Percentiles rank a stretch among this genome's conserved stretches.
These are phyloP conservation scores for Drosophila watanabei DNA, from an alignment of 1,140 invertebrate genomes.

Conservation along the genomic window DNA sequence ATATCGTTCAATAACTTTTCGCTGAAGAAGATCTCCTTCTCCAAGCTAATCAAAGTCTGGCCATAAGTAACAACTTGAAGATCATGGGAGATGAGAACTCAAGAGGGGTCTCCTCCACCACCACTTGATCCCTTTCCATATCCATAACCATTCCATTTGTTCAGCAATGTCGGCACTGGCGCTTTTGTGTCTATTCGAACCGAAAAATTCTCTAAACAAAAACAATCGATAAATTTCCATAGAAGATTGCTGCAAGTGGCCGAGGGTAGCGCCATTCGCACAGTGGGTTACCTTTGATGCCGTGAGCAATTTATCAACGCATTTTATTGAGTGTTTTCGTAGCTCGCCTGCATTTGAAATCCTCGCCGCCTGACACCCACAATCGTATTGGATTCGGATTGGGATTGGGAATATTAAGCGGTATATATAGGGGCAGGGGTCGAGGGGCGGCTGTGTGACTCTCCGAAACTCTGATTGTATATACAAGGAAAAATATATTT, in stretches of 20 bases:
- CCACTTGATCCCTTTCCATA: not conserved
- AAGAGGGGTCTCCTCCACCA: not conserved
- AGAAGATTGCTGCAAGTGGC: conserved; percentile 82
- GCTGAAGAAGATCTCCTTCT: not conserved
- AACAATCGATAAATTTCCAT: conserved; percentile 81
- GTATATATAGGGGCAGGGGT: not conserved
- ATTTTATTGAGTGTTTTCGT: conserved; percentile 83
- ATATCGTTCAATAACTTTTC: conserved; percentile 24
- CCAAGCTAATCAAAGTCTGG: conserved; percentile 29
- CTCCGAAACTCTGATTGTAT: conserved; percentile 54
- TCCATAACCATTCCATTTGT: not conserved
- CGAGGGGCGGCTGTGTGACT: conserved; percentile 55
- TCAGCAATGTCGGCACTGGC: conserved; percentile 55
- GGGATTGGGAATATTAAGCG: not conserved
- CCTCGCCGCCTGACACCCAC: conserved; percentile 75
- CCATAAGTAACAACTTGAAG: conserved; percentile 14
- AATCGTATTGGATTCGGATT: conserved; percentile 15
- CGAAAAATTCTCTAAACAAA: conserved; percentile 73
- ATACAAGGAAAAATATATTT: conserved; percentile 39
- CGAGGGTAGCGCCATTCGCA: conserved; percentile 64
- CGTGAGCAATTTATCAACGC: conserved; percentile 79
- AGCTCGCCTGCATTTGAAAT: conserved; percentile 74
- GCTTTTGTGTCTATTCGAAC: conserved; percentile 79
- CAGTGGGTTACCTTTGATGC: conserved; percentile 82
- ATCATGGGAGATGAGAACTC: not conserved